phyloP scores from a whole-genome alignment of 1,140 invertebrate genomes.

The Bombus cullumanus region DNA sequence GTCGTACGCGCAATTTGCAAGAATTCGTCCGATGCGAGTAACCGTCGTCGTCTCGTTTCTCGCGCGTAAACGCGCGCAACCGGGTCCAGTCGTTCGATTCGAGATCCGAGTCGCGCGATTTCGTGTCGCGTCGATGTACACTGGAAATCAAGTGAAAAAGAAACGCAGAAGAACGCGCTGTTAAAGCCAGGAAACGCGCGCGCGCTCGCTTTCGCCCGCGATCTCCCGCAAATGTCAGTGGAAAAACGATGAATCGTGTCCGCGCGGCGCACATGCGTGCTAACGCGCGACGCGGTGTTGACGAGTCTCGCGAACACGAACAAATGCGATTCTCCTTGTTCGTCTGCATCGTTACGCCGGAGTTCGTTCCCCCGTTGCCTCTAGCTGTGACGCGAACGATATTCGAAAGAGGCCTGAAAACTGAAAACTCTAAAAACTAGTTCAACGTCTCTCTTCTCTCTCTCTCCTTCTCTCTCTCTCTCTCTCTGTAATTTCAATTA shows the following conservation, averaged over 20 bases:
- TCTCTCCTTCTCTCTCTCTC: too few relatives aligned
- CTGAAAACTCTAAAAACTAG: background rate
- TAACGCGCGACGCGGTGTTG: background rate
- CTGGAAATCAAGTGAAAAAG: background rate
- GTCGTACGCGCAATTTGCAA: accelerated
- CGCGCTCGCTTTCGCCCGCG: background rate
- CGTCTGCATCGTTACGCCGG: background rate
- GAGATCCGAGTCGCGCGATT: too few relatives aligned
- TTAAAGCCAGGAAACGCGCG: background rate
- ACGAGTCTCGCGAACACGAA: background rate
- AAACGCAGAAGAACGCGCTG: background rate
- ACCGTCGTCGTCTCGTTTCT: background rate
- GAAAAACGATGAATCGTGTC: background rate
- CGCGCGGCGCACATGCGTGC: background rate
- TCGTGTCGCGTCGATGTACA: too few relatives aligned
- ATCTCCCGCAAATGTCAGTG: background rate
- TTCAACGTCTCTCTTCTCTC: background rate
- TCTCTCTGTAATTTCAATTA: too few relatives aligned
- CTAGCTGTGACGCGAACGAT: background rate
- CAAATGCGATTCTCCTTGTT: too few relatives aligned
- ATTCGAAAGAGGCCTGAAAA: background rate
- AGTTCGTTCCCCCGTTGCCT: background rate
- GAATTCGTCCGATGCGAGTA: background rate
- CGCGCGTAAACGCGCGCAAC: too few relatives aligned
- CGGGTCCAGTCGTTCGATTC: too few relatives aligned